Evolutionary conservation across 2,888 invertebrate genomes (phyloP).

Genomic region (Ophioninae sp.): DNA sequence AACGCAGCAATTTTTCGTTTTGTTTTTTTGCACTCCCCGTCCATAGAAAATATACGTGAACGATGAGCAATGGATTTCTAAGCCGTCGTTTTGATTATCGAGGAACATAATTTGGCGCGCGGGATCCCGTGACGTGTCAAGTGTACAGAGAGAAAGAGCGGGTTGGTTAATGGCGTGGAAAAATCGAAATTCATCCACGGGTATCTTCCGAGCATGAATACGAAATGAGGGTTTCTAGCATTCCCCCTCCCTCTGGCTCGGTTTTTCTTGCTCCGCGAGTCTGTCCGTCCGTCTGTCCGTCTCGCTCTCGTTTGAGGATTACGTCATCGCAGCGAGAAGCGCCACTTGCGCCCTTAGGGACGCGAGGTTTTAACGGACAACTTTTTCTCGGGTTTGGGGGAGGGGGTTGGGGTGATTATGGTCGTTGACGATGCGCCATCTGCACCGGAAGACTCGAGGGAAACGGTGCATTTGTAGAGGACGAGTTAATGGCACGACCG

Average conservation of each 20-base stretch:
- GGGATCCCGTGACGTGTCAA: conserved; percentile 27
- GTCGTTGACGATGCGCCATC: conserved; percentile 55
- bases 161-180: conserved; percentile 79
- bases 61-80: conserved; percentile 71
- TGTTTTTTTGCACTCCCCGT: too few relatives aligned
- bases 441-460: conserved; percentile 43
- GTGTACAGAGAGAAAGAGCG: conserved; percentile 54
- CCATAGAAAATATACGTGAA: too few relatives aligned
- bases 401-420: conserved; percentile 32
- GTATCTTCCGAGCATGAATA: conserved; percentile 73
- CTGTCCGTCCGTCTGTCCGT: background rate
- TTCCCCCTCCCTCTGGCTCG: background rate
- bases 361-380: background rate
- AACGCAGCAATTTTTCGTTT: too few relatives aligned
- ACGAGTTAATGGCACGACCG: conserved; percentile 46
- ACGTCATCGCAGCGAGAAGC: conserved; percentile 37
- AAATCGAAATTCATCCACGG: conserved; percentile 78
- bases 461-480: conserved; percentile 10
- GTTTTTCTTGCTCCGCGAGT: too few relatives aligned
- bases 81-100: conserved; percentile 77
- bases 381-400: background rate
- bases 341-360: conserved; percentile 13
- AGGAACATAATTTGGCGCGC: conserved; percentile 76
- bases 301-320: conserved; percentile 38
- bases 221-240: conserved; percentile 76